These are phyloP conservation scores for Fregetta grallaria DNA, from an alignment of 2,113 vertebrate genomes.

Conservation along the genomic window DNA sequence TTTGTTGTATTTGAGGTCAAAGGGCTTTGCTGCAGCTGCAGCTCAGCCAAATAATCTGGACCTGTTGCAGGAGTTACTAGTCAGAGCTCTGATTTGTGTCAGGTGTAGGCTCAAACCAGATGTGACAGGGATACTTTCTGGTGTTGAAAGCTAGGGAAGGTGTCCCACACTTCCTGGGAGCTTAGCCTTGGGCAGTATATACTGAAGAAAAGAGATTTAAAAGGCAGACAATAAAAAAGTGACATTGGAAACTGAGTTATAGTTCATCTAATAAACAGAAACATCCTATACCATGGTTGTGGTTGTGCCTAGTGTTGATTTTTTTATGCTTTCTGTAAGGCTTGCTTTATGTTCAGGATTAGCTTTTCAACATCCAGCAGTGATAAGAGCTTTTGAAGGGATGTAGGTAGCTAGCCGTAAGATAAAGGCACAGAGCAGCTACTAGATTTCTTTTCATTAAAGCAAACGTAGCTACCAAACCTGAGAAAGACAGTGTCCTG, in stretches of 20 bases:
- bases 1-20: conserved; percentile 48
- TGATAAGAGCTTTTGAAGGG: conserved; percentile 28
- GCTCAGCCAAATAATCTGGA: conserved; percentile 42
- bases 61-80: conserved; percentile 53
- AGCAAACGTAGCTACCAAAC: background rate
- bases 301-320: conserved; percentile 25
- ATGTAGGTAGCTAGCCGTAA: background rate
- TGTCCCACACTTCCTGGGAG: conserved; percentile 57
- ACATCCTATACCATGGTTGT: background rate
- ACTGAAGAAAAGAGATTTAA: background rate
- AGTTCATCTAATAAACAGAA: conserved; percentile 37
- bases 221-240: conserved; percentile 21
- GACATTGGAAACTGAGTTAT: background rate
- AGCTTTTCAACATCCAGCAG: conserved; percentile 22
- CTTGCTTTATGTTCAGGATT: conserved; percentile 49
- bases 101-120: conserved; percentile 47
- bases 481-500: background rate
- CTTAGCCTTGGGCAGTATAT: background rate
- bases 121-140: conserved; percentile 45
- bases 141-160: conserved; percentile 45
- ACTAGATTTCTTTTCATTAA: background rate
- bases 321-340: conserved; percentile 42
- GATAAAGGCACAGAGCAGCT: background rate
- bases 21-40: conserved; percentile 47
- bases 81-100: conserved; percentile 56